Percentiles rank a stretch among this genome's conserved stretches.
These are phyloP conservation scores for Coreius guichenoti DNA, from an alignment of 2,797 vertebrate species.

Conservation along the genomic window DNA sequence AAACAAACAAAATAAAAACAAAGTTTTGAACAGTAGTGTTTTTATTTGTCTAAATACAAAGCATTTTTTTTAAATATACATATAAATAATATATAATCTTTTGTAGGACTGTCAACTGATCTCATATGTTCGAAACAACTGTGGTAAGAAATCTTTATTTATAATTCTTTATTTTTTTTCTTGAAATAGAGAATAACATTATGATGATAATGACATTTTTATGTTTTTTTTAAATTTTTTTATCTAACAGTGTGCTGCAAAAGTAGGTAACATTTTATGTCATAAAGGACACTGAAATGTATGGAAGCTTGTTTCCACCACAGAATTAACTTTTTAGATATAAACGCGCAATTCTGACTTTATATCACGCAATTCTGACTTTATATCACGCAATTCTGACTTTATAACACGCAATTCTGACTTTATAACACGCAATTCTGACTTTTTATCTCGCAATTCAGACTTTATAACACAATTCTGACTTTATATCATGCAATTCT, in stretches of 20 bases:
- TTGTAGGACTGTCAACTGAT: slow-evolving; percentile 87
- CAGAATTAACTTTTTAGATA: no score
- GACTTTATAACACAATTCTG: no score
- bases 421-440: no score
- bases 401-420: no score
- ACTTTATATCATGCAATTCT: no score
- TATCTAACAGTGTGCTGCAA: slow-evolving; percentile 78
- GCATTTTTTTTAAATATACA: background rate
- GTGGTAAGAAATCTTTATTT: slow-evolving; percentile 75
- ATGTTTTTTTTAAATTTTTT: background rate
- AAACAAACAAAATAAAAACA: no score
- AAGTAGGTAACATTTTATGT: slow-evolving; percentile 71
- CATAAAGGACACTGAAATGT: background rate
- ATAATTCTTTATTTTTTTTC: background rate
- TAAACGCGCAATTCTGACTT: no score
- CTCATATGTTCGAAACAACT: slow-evolving; percentile 82
- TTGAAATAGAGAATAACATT: background rate
- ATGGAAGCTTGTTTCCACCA: no score
- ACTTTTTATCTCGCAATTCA: no score
- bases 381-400: no score
- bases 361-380: no score
- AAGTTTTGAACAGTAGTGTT: background rate
- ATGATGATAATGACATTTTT: background rate
- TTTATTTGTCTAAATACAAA: background rate
- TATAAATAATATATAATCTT: slow-evolving; percentile 27